Percentiles rank a stretch among this genome's conserved stretches.
These are phyloP conservation scores for Schizaphis graminum DNA, from an alignment of 2,888 invertebrate species.

Conservation along the genomic window DNA sequence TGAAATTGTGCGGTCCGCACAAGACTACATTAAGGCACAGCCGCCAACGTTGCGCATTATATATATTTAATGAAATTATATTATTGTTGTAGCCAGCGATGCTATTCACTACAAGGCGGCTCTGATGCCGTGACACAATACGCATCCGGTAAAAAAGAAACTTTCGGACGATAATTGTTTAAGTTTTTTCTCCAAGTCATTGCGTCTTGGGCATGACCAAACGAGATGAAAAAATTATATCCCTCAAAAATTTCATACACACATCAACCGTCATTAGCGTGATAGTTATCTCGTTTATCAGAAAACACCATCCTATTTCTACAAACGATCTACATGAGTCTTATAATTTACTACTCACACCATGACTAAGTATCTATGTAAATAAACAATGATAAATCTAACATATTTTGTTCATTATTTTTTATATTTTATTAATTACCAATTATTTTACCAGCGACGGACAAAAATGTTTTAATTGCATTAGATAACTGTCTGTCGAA, in stretches of 20 bases:
- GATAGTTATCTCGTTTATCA: too few species aligned
- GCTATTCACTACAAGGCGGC: not conserved
- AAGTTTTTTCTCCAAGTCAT: not conserved
- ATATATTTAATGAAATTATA: constrained; percentile 6
- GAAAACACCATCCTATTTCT: too few species aligned
- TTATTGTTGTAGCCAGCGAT: not conserved
- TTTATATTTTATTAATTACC: not conserved
- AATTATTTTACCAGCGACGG: not conserved
- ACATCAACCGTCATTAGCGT: not conserved
- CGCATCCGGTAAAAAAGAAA: constrained; percentile 8
- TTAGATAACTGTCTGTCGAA: not conserved
- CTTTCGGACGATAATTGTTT: not conserved
- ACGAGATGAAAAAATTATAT: not conserved
- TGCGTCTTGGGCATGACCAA: not conserved
- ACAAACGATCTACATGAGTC: not conserved
- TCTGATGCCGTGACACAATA: not conserved
- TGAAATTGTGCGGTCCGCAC: not conserved
- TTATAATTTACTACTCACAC: not conserved
- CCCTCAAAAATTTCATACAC: not conserved
- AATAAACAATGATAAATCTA: not conserved
- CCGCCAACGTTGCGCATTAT: not conserved
- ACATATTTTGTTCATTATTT: not conserved
- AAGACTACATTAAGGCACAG: not conserved
- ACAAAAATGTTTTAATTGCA: not conserved
- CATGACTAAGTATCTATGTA: not conserved